These are phyloP conservation scores for Dicroscelio sp. DNA, from an alignment of 2,888 invertebrate genomes.

Conservation along the genomic window DNA sequence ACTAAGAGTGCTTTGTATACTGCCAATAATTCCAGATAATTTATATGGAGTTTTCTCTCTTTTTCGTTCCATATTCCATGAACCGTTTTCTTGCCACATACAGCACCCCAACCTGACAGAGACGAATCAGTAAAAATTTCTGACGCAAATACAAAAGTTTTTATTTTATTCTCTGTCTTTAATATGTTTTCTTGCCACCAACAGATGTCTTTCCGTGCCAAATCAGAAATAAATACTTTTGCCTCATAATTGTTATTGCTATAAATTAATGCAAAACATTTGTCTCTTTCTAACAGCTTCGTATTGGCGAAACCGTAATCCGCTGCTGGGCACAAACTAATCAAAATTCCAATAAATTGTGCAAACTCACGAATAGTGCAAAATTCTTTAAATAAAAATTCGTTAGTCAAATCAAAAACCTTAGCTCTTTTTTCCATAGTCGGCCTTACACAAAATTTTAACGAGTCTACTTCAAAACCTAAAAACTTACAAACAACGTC, in stretches of 20 bases:
- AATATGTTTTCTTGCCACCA: slow-evolving; percentile 30
- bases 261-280: slow-evolving; percentile 9
- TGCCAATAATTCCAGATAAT: slow-evolving; percentile 56
- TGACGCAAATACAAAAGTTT: not conserved
- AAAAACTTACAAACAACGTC: slow-evolving; percentile 17
- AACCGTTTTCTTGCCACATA: slow-evolving; percentile 42
- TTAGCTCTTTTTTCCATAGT: slow-evolving; percentile 11
- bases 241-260: slow-evolving; percentile 47
- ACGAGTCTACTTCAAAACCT: slow-evolving; percentile 25
- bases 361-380: slow-evolving; percentile 48
- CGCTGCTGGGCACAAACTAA: slow-evolving; percentile 47
- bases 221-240: not conserved
- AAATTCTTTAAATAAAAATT: slow-evolving; percentile 24
- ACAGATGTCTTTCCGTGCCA: not conserved
- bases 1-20: slow-evolving; percentile 61
- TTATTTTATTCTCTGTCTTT: not conserved
- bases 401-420: slow-evolving; percentile 12
- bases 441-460: slow-evolving; percentile 12
- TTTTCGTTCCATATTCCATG: slow-evolving; percentile 66
- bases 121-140: slow-evolving; percentile 75
- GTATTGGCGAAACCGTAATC: slow-evolving; percentile 43
- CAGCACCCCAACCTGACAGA: slow-evolving; percentile 69
- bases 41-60: slow-evolving; percentile 42
- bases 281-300: slow-evolving; percentile 27
- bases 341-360: slow-evolving; percentile 35